These are phyloP conservation scores for Dendrolimus kikuchii DNA, from an alignment of 1,140 invertebrate species.

Conservation along the genomic window DNA sequence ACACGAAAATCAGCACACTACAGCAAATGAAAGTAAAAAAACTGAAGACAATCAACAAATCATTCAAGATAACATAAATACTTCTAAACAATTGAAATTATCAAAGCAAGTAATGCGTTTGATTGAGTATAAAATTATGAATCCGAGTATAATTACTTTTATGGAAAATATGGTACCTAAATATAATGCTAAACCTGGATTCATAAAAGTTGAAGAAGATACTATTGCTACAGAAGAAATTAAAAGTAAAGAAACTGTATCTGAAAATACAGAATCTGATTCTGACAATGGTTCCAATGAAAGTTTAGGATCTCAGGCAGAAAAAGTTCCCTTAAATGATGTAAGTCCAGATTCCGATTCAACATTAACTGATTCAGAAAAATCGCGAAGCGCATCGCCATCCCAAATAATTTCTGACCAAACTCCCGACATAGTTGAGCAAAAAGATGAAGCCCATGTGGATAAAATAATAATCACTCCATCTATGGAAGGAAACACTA, in stretches of 20 bases:
- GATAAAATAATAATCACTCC: no score
- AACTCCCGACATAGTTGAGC: no score
- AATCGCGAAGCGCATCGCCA: no score
- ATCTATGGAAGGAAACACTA: no score
- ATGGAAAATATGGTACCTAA: conserved; percentile 19
- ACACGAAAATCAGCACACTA: no score
- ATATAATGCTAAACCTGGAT: conserved; percentile 27
- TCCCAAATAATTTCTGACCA: no score
- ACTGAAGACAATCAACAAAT: conserved; percentile 8
- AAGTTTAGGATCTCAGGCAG: not conserved
- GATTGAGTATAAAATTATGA: conserved; percentile 23
- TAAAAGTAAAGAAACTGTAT: not conserved
- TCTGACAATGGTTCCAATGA: not conserved
- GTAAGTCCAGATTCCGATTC: no score
- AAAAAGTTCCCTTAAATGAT: not conserved
- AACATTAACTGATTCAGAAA: no score
- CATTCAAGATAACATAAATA: conserved; percentile 5
- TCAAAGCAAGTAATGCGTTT: conserved; percentile 8
- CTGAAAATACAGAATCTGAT: not conserved
- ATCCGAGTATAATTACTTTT: conserved; percentile 24
- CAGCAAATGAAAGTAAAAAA: not conserved
- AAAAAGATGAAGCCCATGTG: no score
- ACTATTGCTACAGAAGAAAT: not conserved
- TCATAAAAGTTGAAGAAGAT: conserved; percentile 7
- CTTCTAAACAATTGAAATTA: conserved; percentile 1